Evolutionary conservation across 1,140 invertebrate species (phyloP).

Genomic region (Drosophila lini): DNA sequence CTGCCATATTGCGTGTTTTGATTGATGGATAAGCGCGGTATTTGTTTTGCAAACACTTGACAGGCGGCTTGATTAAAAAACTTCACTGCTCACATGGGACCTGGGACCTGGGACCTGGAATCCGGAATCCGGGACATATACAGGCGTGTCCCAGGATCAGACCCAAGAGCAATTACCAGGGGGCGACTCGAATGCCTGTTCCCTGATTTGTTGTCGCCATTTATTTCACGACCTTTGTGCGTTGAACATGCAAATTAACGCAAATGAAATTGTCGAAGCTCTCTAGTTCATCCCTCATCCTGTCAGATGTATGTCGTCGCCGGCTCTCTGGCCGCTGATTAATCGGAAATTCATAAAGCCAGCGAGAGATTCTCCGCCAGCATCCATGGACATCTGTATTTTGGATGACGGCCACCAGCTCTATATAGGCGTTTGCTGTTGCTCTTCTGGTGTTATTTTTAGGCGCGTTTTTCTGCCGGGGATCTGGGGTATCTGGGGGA

Average conservation of each 20-base stretch:
- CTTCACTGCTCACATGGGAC: constrained; percentile 84
- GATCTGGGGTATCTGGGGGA: not conserved
- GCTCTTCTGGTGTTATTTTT: constrained; percentile 14
- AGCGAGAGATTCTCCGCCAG: not conserved
- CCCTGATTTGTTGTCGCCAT: constrained; percentile 80
- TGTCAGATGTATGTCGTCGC: constrained; percentile 75
- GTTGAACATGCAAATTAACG: constrained; percentile 75
- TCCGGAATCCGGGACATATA: constrained; percentile 51
- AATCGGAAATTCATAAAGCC: constrained; percentile 67
- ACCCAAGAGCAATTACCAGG: constrained; percentile 60
- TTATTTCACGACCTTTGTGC: constrained; percentile 70
- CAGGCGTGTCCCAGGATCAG: constrained; percentile 59
- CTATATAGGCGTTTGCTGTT: not conserved
- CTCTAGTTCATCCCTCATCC: constrained; percentile 58
- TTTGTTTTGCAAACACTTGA: constrained; percentile 83
- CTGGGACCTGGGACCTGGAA: constrained; percentile 5
- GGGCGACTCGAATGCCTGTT: constrained; percentile 48
- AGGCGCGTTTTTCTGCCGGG: constrained; percentile 1
- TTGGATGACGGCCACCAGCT: not conserved
- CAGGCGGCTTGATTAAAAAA: constrained; percentile 84
- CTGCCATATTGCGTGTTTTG: constrained; percentile 83
- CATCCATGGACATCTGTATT: constrained; percentile 12
- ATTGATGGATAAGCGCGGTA: constrained; percentile 83
- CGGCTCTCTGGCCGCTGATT: constrained; percentile 52
- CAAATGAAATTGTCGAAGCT: constrained; percentile 69